These are phyloP conservation scores for Ctenomys sociabilis DNA, from an alignment of 2,113 vertebrate genomes.

Conservation along the genomic window DNA sequence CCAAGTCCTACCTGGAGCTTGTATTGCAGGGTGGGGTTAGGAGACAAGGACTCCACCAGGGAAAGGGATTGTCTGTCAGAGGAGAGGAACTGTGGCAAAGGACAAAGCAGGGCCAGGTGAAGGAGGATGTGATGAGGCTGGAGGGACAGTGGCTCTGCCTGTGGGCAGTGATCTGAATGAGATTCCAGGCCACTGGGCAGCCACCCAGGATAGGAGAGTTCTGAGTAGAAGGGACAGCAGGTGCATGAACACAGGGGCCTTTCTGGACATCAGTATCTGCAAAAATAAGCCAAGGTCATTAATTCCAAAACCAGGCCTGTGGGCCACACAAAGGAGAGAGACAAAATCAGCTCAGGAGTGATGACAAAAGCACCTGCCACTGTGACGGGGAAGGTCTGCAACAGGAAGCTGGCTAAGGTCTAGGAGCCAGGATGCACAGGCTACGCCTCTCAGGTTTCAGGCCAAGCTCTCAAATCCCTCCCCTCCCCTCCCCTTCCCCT, in stretches of 20 bases:
- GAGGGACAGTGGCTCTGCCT: neutral
- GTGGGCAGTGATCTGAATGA: neutral
- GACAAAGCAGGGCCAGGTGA: neutral
- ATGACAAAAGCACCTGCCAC: accelerated
- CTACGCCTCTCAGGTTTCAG: neutral
- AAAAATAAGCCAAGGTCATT: neutral
- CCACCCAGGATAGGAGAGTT: neutral
- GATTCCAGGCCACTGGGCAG: neutral
- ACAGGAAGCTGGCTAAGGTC: neutral
- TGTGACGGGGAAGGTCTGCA: neutral
- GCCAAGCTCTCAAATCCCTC: neutral
- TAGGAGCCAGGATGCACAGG: neutral
- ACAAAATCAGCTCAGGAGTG: accelerated
- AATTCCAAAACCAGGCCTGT: accelerated
- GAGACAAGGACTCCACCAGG: neutral
- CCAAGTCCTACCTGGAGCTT: neutral
- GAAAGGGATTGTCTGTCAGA: accelerated
- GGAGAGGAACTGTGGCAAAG: neutral
- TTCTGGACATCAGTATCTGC: neutral
- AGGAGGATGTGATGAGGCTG: accelerated
- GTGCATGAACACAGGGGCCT: neutral
- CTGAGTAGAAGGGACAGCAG: neutral
- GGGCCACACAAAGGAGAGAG: accelerated
- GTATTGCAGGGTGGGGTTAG: accelerated
- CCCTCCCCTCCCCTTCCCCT: accelerated